Conservation (phyloP, 1,140 invertebrate genomes). For the Hypothenemus hampei region DNA sequence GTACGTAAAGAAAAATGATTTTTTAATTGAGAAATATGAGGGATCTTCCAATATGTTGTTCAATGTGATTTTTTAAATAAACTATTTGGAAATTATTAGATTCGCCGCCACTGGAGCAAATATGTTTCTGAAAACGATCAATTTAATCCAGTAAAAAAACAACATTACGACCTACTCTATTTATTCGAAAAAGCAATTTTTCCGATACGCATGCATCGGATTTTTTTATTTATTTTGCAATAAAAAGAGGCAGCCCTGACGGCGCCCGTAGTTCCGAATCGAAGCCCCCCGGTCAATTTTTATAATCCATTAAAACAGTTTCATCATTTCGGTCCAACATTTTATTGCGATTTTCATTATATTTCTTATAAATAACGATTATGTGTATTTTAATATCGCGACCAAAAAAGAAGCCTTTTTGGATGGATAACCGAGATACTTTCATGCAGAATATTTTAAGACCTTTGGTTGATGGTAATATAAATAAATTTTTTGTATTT, state of each 20-base stretch:
- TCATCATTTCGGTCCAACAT: slow-evolving; percentile 3
- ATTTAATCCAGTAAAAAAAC: slow-evolving; percentile 4
- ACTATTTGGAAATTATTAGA: neutral
- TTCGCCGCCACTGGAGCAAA: neutral
- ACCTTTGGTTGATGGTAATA: no score
- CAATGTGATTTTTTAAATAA: no score
- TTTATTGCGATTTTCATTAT: slow-evolving; percentile 14
- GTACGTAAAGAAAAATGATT: no score
- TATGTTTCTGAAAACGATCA: no score
- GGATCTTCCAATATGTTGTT: no score
- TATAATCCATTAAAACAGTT: slow-evolving; percentile 15
- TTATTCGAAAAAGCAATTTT: slow-evolving; percentile 1
- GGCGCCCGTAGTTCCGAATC: neutral
- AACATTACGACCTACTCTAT: slow-evolving; percentile 1
- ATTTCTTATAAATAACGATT: slow-evolving; percentile 17
- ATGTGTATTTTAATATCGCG: slow-evolving; percentile 9
- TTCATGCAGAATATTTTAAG: no score
- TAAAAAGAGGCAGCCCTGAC: slow-evolving; percentile 6
- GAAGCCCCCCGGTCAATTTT: slow-evolving; percentile 4
- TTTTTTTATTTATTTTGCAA: slow-evolving; percentile 8
- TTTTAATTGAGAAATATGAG: no score
- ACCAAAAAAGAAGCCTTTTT: no score
- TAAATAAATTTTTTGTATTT: no score
- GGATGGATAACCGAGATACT: no score
- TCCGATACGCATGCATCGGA: neutral